Evolutionary conservation across 1,140 invertebrate genomes (phyloP).

Genomic region (Sinella curviseta): DNA sequence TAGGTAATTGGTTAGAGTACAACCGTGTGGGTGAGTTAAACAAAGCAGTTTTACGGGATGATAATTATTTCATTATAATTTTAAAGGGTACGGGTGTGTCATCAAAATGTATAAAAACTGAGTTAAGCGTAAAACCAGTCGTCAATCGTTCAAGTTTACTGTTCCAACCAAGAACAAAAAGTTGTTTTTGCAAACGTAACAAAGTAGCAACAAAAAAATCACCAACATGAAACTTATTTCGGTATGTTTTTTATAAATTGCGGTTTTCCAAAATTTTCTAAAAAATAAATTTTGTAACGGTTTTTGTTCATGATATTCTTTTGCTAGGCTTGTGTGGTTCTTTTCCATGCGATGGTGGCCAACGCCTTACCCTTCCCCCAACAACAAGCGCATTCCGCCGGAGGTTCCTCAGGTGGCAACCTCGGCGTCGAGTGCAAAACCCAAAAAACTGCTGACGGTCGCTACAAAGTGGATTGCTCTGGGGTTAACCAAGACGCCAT

Average conservation of each 20-base stretch:
- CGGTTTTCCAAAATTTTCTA: too few relatives aligned
- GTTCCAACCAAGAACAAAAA: too few relatives aligned
- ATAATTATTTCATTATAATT: too few relatives aligned
- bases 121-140: too few relatives aligned
- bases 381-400: neutral
- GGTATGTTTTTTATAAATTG: too few relatives aligned
- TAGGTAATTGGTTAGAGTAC: too few relatives aligned
- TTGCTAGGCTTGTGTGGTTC: neutral
- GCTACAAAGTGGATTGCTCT: conserved; percentile 34
- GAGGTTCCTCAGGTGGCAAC: conserved; percentile 13
- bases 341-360: neutral
- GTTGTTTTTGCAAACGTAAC: neutral
- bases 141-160: too few relatives aligned
- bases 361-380: neutral
- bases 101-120: too few relatives aligned
- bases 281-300: too few relatives aligned
- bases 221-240: conserved; percentile 9
- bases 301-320: neutral
- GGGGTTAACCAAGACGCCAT: conserved; percentile 33
- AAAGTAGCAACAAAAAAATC: neutral
- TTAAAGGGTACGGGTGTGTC: too few relatives aligned
- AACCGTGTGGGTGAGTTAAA: too few relatives aligned
- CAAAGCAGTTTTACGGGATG: too few relatives aligned
- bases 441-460: conserved; percentile 28
- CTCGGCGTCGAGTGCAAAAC: conserved; percentile 37